phyloP scores from a whole-genome alignment of 2,888 invertebrate species.

The Tetropium fuscum region DNA sequence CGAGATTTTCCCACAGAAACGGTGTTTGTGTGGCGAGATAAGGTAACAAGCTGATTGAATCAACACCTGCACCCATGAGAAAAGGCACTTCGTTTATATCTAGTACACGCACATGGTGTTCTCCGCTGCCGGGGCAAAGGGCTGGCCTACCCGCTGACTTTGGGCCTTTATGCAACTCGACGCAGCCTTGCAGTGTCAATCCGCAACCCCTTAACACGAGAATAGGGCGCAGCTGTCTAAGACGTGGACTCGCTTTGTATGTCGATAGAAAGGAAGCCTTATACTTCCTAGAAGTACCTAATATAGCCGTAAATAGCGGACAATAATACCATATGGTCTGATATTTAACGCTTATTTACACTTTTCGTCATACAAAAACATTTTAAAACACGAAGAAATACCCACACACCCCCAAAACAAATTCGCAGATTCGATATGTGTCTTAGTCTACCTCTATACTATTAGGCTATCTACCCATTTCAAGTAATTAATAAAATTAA shows the following conservation, averaged over 20 bases:
- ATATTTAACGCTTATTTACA: too few relatives aligned
- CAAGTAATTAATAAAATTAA: too few relatives aligned
- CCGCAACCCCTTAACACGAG: constrained; percentile 45
- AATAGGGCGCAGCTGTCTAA: constrained; percentile 29
- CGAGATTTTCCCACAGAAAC: constrained; percentile 60
- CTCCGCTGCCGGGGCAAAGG: constrained; percentile 32
- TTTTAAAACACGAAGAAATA: too few relatives aligned
- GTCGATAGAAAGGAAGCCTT: constrained; percentile 12
- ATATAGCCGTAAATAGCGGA: too few relatives aligned
- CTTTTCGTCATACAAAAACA: too few relatives aligned
- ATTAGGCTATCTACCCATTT: too few relatives aligned
- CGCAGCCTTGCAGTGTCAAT: constrained; percentile 52
- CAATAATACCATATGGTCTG: too few relatives aligned
- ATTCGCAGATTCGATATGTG: too few relatives aligned
- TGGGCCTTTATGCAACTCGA: constrained; percentile 41
- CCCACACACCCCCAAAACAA: too few relatives aligned
- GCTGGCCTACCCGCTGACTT: constrained; percentile 45
- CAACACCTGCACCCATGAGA: constrained; percentile 62
- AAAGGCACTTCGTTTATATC: constrained; percentile 33
- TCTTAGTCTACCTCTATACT: too few relatives aligned
- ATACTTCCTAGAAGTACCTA: constrained; percentile 24
- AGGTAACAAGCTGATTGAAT: constrained; percentile 59
- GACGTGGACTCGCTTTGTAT: constrained; percentile 17
- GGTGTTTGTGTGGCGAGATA: constrained; percentile 59
- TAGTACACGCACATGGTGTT: constrained; percentile 31